Conservation (phyloP, 2,888 invertebrate genomes). For the Drosophila merina region DNA sequence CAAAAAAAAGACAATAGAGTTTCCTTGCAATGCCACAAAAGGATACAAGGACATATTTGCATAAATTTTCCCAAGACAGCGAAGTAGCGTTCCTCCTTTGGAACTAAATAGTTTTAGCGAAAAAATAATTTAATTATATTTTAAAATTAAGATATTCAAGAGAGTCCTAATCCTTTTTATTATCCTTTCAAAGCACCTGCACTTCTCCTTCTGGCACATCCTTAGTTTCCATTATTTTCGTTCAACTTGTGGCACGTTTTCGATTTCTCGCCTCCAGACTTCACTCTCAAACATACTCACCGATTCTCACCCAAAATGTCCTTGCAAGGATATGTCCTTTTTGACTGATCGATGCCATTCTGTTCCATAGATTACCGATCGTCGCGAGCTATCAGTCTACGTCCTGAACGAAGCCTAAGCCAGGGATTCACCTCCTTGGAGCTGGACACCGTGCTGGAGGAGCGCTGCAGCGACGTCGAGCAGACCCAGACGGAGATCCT, state of each 20-base stretch:
- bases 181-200: background rate
- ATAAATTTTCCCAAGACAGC: no score
- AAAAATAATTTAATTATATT: background rate
- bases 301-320: background rate
- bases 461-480: conserved; percentile 92
- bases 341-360: conserved; percentile 13
- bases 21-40: background rate
- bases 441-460: conserved; percentile 93
- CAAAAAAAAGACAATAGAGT: conserved; percentile 11
- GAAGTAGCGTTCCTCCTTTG: no score
- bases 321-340: background rate
- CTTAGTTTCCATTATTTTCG: background rate
- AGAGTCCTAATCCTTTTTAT: background rate
- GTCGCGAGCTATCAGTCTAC: conserved; percentile 86
- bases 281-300: background rate
- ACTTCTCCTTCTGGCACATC: background rate
- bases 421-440: conserved; percentile 91
- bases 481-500: conserved; percentile 86
- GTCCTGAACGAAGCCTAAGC: conserved; percentile 88
- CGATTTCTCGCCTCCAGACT: conserved; percentile 36
- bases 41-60: conserved; percentile 1
- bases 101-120: no score
- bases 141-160: background rate
- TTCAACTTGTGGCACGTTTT: conserved; percentile 49
- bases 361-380: conserved; percentile 84